Evolutionary conservation across 2,797 vertebrate genomes (phyloP).

Genomic region (Crax fasciolata): DNA sequence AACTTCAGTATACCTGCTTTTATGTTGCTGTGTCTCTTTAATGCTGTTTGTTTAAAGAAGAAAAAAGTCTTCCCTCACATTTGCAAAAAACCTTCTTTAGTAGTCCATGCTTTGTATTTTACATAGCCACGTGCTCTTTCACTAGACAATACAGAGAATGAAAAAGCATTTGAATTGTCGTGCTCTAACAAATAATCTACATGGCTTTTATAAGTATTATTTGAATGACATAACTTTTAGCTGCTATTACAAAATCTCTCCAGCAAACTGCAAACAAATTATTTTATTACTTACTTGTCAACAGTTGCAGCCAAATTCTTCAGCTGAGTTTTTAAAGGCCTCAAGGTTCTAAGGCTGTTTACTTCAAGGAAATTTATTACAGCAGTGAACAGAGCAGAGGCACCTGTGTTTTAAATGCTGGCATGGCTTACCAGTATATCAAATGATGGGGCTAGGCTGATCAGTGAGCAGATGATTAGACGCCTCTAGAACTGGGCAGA

Average conservation of each 20-base stretch:
- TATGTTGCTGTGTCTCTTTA: fast-evolving
- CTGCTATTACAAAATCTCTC: not conserved
- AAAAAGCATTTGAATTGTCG: not conserved
- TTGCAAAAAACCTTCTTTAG: not conserved
- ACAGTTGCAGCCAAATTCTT: not conserved
- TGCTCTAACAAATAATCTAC: not conserved
- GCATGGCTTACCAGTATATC: not conserved
- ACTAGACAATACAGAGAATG: not conserved
- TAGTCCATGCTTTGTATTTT: not conserved
- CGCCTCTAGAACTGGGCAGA: not conserved
- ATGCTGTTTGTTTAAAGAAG: not conserved
- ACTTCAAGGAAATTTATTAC: not conserved
- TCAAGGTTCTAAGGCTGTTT: not conserved
- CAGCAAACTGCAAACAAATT: not conserved
- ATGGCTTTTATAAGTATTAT: not conserved
- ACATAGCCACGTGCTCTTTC: not conserved
- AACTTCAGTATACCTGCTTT: not conserved
- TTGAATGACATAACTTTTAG: not conserved
- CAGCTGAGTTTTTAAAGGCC: not conserved
- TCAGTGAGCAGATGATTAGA: not conserved
- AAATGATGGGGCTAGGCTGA: not conserved
- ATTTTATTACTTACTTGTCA: not conserved
- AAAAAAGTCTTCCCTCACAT: not conserved
- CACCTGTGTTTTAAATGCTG: not conserved
- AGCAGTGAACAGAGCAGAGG: not conserved